A percentile compares a stretch with the other conserved stretches of the same genome.
These are phyloP conservation scores for Sitophilus oryzae DNA, from an alignment of 1,140 invertebrate genomes.

Conservation along the genomic window DNA sequence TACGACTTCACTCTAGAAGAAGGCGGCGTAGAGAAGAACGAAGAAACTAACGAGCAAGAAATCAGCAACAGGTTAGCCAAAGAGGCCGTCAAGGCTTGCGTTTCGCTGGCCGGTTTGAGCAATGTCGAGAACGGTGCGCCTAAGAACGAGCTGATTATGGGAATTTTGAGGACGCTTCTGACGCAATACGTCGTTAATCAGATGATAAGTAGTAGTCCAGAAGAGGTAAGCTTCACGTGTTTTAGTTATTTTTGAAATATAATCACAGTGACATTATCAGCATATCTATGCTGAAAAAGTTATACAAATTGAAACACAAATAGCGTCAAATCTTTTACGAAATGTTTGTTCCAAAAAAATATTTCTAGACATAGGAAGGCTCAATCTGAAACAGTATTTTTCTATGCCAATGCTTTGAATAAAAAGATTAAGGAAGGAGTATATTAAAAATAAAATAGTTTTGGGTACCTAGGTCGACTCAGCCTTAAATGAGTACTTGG, in stretches of 20 bases:
- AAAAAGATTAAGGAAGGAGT: too few relatives aligned
- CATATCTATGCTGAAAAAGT: background rate
- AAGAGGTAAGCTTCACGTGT: slow-evolving; percentile 54
- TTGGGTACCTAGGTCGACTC: too few relatives aligned
- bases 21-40: slow-evolving; percentile 81
- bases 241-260: slow-evolving; percentile 2
- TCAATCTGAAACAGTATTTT: too few relatives aligned
- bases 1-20: slow-evolving; percentile 98
- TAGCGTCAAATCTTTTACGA: too few relatives aligned
- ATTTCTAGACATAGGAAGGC: too few relatives aligned
- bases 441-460: too few relatives aligned
- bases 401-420: too few relatives aligned
- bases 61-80: slow-evolving; percentile 88
- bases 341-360: too few relatives aligned
- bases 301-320: background rate
- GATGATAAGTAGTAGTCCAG: slow-evolving; percentile 60
- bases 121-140: slow-evolving; percentile 58
- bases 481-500: too few relatives aligned
- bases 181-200: slow-evolving; percentile 85
- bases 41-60: slow-evolving; percentile 80
- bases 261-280: background rate
- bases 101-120: slow-evolving; percentile 70
- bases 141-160: slow-evolving; percentile 59
- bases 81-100: slow-evolving; percentile 76
- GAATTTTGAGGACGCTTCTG: slow-evolving; percentile 70